A percentile compares a stretch with the other conserved stretches of the same genome.
These are phyloP conservation scores for Caenorhabditis wallacei DNA, from an alignment of 2,888 invertebrate genomes.

Conservation along the genomic window DNA sequence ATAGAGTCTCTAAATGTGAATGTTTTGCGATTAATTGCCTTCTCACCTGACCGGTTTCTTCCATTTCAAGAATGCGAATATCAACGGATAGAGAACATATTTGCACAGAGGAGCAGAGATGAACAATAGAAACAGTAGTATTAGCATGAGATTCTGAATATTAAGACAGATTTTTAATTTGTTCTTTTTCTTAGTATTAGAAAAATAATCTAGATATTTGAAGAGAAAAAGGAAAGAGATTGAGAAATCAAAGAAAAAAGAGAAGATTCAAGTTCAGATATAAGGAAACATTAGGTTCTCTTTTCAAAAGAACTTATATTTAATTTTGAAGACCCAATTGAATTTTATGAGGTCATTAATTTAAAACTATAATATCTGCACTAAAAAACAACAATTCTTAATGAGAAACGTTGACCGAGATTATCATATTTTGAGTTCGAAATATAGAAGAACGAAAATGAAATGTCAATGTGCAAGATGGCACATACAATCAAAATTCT, in stretches of 20 bases:
- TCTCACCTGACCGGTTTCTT: constrained; percentile 56
- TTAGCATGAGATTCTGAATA: constrained; percentile 11
- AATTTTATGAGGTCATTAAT: too few species aligned
- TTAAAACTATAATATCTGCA: too few species aligned
- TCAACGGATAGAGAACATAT: constrained; percentile 40
- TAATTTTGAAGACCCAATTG: too few species aligned
- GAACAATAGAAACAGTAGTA: constrained; percentile 34
- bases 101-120: constrained; percentile 43
- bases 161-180: background rate
- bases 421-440: background rate
- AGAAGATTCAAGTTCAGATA: too few species aligned
- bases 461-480: background rate
- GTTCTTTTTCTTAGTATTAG: too few species aligned
- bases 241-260: too few species aligned
- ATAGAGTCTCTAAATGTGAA: constrained; percentile 4
- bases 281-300: too few species aligned
- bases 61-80: constrained; percentile 50
- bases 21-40: background rate
- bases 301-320: too few species aligned
- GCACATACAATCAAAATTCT: background rate
- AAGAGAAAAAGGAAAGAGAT: too few species aligned
- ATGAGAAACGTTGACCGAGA: too few species aligned
- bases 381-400: too few species aligned
- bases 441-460: background rate
- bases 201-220: too few species aligned